Percentiles rank a stretch among this genome's conserved stretches.
Evolutionary conservation across 2,888 invertebrate genomes (phyloP).

Genomic region (Deilephila porcellus): DNA sequence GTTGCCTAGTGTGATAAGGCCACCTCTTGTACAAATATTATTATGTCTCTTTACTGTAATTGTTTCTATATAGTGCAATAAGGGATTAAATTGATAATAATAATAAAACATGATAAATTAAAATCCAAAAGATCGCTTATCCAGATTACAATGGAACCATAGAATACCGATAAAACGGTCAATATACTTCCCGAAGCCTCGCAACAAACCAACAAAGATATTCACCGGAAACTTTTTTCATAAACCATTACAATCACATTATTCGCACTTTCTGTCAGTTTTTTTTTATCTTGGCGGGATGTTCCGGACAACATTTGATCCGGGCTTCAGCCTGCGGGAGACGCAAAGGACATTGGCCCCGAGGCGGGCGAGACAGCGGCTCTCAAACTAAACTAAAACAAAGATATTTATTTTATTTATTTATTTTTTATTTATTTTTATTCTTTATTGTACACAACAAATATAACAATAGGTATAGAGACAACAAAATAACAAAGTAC

Average conservation of each 20-base stretch:
- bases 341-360: slow-evolving; percentile 19
- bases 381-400: slow-evolving; percentile 15
- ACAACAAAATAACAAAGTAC: no score
- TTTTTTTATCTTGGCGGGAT: slow-evolving; percentile 19
- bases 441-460: no score
- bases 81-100: no score
- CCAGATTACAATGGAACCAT: neutral
- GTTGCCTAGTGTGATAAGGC: no score
- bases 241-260: slow-evolving; percentile 23
- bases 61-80: no score
- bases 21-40: no score
- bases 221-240: slow-evolving; percentile 13
- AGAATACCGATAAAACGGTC: neutral
- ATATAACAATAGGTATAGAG: no score
- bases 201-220: neutral
- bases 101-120: no score
- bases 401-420: no score
- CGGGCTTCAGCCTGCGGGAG: slow-evolving; percentile 27
- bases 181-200: neutral
- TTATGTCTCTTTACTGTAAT: no score
- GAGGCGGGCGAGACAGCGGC: neutral
- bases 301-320: slow-evolving; percentile 33
- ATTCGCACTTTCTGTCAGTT: slow-evolving; percentile 29
- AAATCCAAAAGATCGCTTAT: no score
- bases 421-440: no score